Evolutionary conservation across 2,113 vertebrate genomes (phyloP), one percentile per base, ranked within the genome.

Genomic region (Platycercus adscitus): DNA sequence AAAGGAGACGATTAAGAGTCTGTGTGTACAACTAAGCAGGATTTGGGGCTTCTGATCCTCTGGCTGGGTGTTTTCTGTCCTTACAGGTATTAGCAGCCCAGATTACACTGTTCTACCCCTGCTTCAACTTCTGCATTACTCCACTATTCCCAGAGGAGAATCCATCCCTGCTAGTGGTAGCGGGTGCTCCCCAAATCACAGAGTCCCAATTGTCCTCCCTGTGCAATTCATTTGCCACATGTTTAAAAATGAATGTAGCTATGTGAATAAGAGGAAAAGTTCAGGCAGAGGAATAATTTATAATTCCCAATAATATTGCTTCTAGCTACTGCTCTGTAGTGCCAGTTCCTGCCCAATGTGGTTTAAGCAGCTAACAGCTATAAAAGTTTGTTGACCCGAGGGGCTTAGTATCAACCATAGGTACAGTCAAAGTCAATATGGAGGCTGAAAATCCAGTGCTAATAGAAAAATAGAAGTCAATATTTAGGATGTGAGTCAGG

Each of bases 381-480:
- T 98, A 98, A 98, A 98, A 97, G 97, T 97, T 97, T 98, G 97
- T 98, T 98, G 98, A 98, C 98, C 97, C 52, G 97, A 97, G 97
- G 98, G 98, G 97, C 95, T 98, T 98, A 98, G 97, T 97, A 98
- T 97, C 98, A 98, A 98, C 97, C 98, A 96, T 97, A 97, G 97
- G 97, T 97, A 97, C 98, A 98, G 98, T 97, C 97, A 98, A 98
- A 98, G 98, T 98, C 98, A 98, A 98, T 98, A 98, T 96, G 97
- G 97, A 98, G 97, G 97, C 97, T 97, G 97, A 98, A 98, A 98
- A 97, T 96, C 92, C 96, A 98, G 96, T 93, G 97, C 97, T 98
- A 98, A 98, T 97, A 98, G 98, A 98, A 98, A 98, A 98, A 98
- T 97, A 98, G 97, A 98, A 98, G 97, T 98, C 98, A 98, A 98